Base-by-base conservation (phyloP, 2,797 vertebrate genomes). In the Pseudochirops cupreus region DNA sequence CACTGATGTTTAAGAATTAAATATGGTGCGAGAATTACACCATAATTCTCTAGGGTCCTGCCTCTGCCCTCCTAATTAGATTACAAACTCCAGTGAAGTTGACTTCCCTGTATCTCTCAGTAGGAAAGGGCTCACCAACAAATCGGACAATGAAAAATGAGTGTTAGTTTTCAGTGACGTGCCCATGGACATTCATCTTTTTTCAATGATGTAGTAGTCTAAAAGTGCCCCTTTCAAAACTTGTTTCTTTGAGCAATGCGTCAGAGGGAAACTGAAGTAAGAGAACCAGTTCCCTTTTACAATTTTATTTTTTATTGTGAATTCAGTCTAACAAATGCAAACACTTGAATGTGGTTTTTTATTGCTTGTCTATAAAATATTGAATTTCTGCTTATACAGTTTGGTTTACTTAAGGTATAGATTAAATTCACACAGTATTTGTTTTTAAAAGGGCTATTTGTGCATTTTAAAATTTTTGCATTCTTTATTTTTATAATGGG, bases 21-120 rank as follows among this genome's bases (percentile, higher is more conserved):
- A 55, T 92, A 53, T 93, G 26, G 6, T 95, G 18, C 39, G 59
- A 94, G 67, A 90, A 58, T 46, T 29, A 93, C 56, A 94, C 50
- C 29, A 55, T 91, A 94, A 50, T 91, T 74, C n/a, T 74, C 16
- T 39, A 82, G 93, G 59, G 31, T 31, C 7, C 31, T 87, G 5
- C 57, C 58, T 7, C 95, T 90, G 6, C 46, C 46, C 16, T 90
- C 31, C 55, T 90, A 94, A 90, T 12, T 93, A 33, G 9, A 53
- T 87, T 62, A 53, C 18, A 94, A 94, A 54, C 46, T 92, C 57
- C 82, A n/a, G 24, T 62, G 58, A 93, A 82, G 91, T 31, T 94
- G 24, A 74, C 93, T 28, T 46, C 29, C 62, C 14, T 74, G 16
- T 87, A 50, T 87, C 67, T 82, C 9, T 28, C 74, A 50, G 39